Evolutionary conservation across 2,888 invertebrate genomes (phyloP), one percentile per base, ranked within the genome.

Genomic region (Drosophila limbata): DNA sequence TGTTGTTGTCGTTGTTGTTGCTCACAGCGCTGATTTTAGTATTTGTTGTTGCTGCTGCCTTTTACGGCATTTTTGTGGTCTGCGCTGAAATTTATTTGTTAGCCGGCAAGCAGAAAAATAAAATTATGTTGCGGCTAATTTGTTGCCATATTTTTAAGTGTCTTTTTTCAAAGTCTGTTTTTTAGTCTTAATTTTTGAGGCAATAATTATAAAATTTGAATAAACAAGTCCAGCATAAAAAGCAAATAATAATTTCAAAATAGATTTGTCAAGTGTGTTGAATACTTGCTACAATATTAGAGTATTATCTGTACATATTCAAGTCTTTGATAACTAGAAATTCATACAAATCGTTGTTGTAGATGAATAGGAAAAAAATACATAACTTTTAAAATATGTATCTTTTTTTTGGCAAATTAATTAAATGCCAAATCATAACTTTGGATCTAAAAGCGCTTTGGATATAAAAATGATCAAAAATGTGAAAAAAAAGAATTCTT

Each of bases 31-130:
- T 19, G 62, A n/a, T 17, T 40, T n/a, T 59, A 57, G 56, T 21
- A 48, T 62, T 25, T 47, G 63, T 19, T 28, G 53, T 33, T 60
- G 55, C 25, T 70, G 62, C 8, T 65, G 65, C 62, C 71, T 51
- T 66, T 57, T 61, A 60, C 67, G 75, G 82, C 65, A 77, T 85
- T 77, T 82, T 82, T 85, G 78, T 70, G 83, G 80, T 60, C 64
- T 69, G 65, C 51, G 50, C 25, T 33, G 19, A 33, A 47, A 74
- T 39, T 52, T 52, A 25, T 52, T n/a, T 19, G 21, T 11, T 19
- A 42, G 21, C 19, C 13, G 21, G 4, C 19, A 11, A n/a, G 3
- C 42, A 28, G 39, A 52, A 28, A 10, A 15, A 53, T 40, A 50
- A 37, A 37, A n/a, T 37, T 35, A 21, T 50, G 28, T 39, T 53